Base-by-base conservation (phyloP, 2,113 vertebrate species). In the Rhipidura dahli region DNA sequence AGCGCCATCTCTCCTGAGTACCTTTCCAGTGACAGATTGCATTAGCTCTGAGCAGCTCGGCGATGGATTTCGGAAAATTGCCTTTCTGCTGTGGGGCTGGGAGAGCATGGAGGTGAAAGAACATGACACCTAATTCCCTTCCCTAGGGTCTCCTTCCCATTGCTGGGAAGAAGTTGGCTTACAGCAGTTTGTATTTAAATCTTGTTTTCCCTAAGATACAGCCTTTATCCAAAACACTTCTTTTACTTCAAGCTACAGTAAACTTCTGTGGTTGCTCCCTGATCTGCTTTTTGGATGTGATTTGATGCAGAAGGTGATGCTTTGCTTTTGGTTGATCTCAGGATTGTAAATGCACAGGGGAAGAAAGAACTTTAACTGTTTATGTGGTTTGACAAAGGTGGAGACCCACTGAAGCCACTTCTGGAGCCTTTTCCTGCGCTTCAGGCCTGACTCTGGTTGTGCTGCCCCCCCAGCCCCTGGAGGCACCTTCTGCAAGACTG, bases 111-210 rank as follows among this genome's bases (percentile, higher is more conserved):
- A 83, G 70, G 51, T 56, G 90, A 89, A 96, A 71, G 82, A 95
- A 51, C 42, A 87, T 76, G 69, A 86, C 85, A 71, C 49, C 79
- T 64, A 77, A 83, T 95, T 93, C 93, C 64, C 35, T 90, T 72
- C 88, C 53, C 56, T 56, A 59, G 59, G 51, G 54, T 73, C 24
- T 90, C 10, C 77, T 9, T 88, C 42, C 49, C 2, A 4, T 53
- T 83, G 85, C 60, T 61, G 59, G 75, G 75, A 81, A 89, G 80
- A 24, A 81, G 85, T 47, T 91, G 76, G 47, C 79, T 93, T 86
- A 19, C 33, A 77, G 54, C 44, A 64, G 59, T 66, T 83, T n/a
- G 31, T 53, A n/a, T 81, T 80, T 77, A 92, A 77, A 83, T 63
- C 44, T 81, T 23, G 11, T 84, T 94, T 94, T 86, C 56, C 20